Conservation (phyloP, 2,888 invertebrate species). For the Aporophyla nigra region DNA sequence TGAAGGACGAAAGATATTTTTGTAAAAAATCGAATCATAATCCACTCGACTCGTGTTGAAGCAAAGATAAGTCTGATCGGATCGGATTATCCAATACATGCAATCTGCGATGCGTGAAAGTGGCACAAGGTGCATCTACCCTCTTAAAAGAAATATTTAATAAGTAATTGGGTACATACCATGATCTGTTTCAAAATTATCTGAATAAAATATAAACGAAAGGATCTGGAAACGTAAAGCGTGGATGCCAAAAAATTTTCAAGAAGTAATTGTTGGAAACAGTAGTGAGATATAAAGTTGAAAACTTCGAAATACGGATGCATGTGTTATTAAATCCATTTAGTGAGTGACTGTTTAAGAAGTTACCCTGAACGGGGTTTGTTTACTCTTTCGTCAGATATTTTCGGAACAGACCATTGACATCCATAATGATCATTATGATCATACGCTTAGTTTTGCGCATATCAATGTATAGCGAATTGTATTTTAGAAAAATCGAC, state of each 20-base stretch:
- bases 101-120: slow-evolving; percentile 47
- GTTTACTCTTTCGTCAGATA: not conserved
- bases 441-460: too few relatives aligned
- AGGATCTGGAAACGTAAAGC: not conserved
- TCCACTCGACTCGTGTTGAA: slow-evolving; percentile 19
- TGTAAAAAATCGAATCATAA: slow-evolving; percentile 41
- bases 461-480: too few relatives aligned
- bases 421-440: too few relatives aligned
- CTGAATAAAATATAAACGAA: not conserved
- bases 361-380: not conserved
- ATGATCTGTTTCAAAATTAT: not conserved
- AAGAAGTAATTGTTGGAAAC: not conserved
- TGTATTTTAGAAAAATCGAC: too few relatives aligned
- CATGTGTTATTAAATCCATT: not conserved
- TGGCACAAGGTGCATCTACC: not conserved
- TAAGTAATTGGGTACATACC: not conserved
- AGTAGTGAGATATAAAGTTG: not conserved
- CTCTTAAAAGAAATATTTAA: not conserved
- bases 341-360: not conserved
- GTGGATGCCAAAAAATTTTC: not conserved
- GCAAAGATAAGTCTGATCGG: slow-evolving; percentile 29
- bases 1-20: slow-evolving; percentile 43
- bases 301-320: not conserved
- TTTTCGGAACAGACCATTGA: not conserved
- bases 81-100: slow-evolving; percentile 40